Evolutionary conservation across 2,113 vertebrate genomes (phyloP).

Genomic region (Barbus barbus): DNA sequence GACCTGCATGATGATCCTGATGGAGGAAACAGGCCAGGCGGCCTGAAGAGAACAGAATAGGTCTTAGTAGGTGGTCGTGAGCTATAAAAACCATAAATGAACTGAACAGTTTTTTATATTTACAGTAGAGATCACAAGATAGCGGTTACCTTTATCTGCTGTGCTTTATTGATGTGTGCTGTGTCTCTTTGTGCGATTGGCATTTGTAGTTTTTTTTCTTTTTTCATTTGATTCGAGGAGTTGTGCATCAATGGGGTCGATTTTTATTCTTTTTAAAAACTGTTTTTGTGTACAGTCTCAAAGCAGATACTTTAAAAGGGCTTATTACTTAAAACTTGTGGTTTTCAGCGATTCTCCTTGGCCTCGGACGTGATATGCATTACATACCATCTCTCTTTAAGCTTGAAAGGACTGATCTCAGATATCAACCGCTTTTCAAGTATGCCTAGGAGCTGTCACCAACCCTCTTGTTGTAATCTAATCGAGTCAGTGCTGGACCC

Average conservation of each 20-base stretch:
- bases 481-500: slow-evolving; percentile 67
- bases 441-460: slow-evolving; percentile 75
- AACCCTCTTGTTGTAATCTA: slow-evolving; percentile 75
- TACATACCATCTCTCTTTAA: slow-evolving; percentile 40
- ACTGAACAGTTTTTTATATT: slow-evolving; percentile 57
- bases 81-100: slow-evolving; percentile 68
- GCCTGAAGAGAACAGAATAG: slow-evolving; percentile 68
- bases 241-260: neutral
- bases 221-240: neutral
- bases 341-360: slow-evolving; percentile 56
- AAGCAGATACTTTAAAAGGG: slow-evolving; percentile 62
- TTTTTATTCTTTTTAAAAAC: neutral
- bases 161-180: no score
- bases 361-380: slow-evolving; percentile 62
- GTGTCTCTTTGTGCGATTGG: neutral
- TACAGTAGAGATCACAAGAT: slow-evolving; percentile 17
- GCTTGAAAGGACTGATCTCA: slow-evolving; percentile 62
- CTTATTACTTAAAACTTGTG: slow-evolving; percentile 50
- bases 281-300: slow-evolving; percentile 45
- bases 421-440: slow-evolving; percentile 72
- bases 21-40: slow-evolving; percentile 66
- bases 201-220: neutral
- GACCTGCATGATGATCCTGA: slow-evolving; percentile 59
- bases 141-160: neutral
- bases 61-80: slow-evolving; percentile 75